Conservation (phyloP, 2,888 invertebrate genomes). For the Eustalomyia histrio region DNA sequence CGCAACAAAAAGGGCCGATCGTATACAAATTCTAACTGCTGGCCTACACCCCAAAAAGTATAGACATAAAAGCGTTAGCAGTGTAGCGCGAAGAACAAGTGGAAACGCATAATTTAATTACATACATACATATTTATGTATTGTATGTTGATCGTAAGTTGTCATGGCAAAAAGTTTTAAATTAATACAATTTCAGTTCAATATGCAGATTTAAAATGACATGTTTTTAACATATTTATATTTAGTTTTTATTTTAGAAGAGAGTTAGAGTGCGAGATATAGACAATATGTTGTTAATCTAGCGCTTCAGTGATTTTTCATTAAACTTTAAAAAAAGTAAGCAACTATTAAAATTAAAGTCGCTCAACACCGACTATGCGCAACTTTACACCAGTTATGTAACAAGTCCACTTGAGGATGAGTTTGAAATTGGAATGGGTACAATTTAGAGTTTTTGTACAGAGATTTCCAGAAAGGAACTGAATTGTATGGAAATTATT, state of each 20-base stretch:
- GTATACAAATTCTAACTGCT: conserved; percentile 41
- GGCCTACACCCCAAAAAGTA: conserved; percentile 54
- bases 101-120: background rate
- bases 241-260: background rate
- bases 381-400: no score
- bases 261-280: background rate
- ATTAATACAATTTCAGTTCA: conserved; percentile 13
- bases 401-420: no score
- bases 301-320: conserved; percentile 61
- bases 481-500: no score
- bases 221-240: conserved; percentile 24
- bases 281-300: conserved; percentile 28
- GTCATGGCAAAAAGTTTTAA: conserved; percentile 30
- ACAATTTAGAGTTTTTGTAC: no score
- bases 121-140: no score
- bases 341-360: conserved; percentile 4
- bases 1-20: conserved; percentile 56
- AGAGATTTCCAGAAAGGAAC: no score
- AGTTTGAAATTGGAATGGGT: no score
- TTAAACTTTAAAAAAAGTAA: conserved; percentile 9
- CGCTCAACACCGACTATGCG: background rate
- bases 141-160: conserved; percentile 31
- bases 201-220: conserved; percentile 39
- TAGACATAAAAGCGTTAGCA: conserved; percentile 8
- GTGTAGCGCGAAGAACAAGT: background rate